Evolutionary conservation across 2,113 vertebrate species (phyloP).

Genomic region (Corythoichthys intestinalis): DNA sequence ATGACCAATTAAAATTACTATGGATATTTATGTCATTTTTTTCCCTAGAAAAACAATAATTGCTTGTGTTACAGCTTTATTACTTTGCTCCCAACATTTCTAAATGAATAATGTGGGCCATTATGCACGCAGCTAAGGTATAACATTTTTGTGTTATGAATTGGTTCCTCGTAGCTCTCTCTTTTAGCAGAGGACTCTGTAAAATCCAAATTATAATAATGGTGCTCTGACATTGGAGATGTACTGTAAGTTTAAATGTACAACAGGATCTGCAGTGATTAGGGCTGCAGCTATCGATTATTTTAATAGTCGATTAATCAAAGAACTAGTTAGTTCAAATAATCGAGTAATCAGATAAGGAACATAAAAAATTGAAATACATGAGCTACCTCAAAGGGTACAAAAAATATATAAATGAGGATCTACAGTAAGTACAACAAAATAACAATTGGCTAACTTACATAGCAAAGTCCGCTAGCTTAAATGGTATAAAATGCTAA

Average conservation of each 20-base stretch:
- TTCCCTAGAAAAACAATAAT: conserved; percentile 1
- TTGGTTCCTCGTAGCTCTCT: not conserved
- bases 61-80: not conserved
- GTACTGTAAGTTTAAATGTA: not conserved
- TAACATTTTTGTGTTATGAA: not conserved
- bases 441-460: no score
- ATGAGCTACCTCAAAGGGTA: no score
- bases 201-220: not conserved
- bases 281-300: not conserved
- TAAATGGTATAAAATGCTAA: no score
- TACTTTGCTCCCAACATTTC: not conserved
- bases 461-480: no score
- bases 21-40: not conserved
- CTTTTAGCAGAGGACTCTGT: not conserved
- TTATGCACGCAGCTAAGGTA: not conserved
- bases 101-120: not conserved
- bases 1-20: not conserved
- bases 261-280: not conserved
- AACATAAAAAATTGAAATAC: no score
- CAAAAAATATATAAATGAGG: no score
- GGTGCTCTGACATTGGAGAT: not conserved
- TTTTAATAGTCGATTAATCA: no score
- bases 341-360: no score
- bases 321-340: no score
- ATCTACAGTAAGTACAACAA: no score